phyloP scores from a whole-genome alignment of 2,888 invertebrate species.

The Andrena dorsata region DNA sequence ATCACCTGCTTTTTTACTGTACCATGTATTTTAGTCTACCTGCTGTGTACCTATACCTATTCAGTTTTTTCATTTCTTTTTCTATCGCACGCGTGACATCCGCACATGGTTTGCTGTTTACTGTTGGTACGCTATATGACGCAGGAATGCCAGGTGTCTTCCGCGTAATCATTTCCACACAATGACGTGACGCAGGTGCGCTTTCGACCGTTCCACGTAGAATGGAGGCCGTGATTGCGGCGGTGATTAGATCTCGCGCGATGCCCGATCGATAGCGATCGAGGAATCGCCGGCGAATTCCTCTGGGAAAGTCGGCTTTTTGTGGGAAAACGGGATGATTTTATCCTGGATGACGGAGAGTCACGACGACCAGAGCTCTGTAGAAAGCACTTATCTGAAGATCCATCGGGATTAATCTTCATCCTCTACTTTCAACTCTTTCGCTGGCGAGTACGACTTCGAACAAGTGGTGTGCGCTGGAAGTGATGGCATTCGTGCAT shows the following conservation, averaged over 20 bases:
- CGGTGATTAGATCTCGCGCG: constrained; percentile 57
- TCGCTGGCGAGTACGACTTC: not conserved
- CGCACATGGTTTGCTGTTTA: constrained; percentile 26
- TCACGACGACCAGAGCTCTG: constrained; percentile 30
- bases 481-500: not conserved
- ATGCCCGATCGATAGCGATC: constrained; percentile 55
- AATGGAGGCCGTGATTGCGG: constrained; percentile 35
- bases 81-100: constrained; percentile 32
- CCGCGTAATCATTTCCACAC: constrained; percentile 77
- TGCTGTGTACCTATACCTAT: not conserved
- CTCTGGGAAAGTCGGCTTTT: constrained; percentile 54
- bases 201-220: constrained; percentile 39
- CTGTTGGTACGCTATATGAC: constrained; percentile 42
- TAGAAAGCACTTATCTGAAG: constrained; percentile 24
- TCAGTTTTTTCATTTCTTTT: not conserved
- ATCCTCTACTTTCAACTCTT: not conserved
- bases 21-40: not conserved
- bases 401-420: constrained; percentile 18
- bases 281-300: constrained; percentile 28
- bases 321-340: constrained; percentile 55
- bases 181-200: constrained; percentile 66
- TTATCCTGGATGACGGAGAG: constrained; percentile 26
- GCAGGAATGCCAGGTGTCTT: constrained; percentile 63
- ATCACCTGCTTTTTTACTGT: no score
- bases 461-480: not conserved